Percentiles rank a stretch among this genome's conserved stretches.
phyloP scores from a whole-genome alignment of 2,797 vertebrate genomes.

The Pipistrellus kuhlii region DNA sequence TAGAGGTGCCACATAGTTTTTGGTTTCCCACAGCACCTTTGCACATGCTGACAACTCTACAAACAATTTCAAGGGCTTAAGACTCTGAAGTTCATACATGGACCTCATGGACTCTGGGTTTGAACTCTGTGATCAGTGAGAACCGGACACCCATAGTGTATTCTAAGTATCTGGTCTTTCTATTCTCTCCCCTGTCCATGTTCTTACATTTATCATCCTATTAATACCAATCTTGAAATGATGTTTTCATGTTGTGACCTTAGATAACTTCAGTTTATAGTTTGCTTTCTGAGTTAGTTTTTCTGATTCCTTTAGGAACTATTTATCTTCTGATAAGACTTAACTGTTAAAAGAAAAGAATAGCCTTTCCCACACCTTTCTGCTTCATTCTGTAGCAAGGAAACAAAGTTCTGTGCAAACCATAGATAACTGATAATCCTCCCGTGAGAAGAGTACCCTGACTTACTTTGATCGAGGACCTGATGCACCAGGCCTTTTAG shows the following conservation, averaged over 20 bases:
- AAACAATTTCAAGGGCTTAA: not conserved
- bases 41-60: not conserved
- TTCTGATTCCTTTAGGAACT: conserved; percentile 30
- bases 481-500: not conserved
- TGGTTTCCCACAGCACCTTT: not conserved
- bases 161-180: not conserved
- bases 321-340: not conserved
- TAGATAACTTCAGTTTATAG: not conserved
- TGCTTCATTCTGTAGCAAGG: not conserved
- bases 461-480: not conserved
- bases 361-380: not conserved
- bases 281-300: conserved; percentile 48
- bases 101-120: not conserved
- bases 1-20: not conserved
- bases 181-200: not conserved
- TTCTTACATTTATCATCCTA: not conserved
- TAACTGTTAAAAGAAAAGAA: conserved; percentile 5
- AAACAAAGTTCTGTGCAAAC: not conserved
- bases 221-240: conserved; percentile 1
- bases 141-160: not conserved
- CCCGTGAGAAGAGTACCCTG: not conserved
- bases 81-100: not conserved
- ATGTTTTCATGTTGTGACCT: conserved; percentile 8
- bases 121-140: not conserved
- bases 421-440: not conserved